phyloP scores from a whole-genome alignment of 2,797 vertebrate species.

The Sebastes wilsoni region DNA sequence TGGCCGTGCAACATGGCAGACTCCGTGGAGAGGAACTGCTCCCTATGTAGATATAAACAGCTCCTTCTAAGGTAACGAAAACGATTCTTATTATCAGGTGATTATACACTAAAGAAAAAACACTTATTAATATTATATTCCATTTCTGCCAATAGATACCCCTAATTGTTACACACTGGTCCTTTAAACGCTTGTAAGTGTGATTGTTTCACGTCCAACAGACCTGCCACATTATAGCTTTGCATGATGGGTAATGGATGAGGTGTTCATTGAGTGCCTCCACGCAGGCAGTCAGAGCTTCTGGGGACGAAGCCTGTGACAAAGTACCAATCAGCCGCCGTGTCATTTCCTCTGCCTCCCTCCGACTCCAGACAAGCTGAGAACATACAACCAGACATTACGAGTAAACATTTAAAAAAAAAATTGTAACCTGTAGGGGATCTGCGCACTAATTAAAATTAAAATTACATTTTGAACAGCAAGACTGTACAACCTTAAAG shows the following conservation, averaged over 20 bases:
- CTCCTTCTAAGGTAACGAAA: too few relatives aligned
- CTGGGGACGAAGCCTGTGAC: slow-evolving; percentile 45
- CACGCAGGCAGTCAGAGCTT: slow-evolving; percentile 62
- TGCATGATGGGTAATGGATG: slow-evolving; percentile 74
- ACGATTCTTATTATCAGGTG: too few relatives aligned
- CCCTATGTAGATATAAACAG: too few relatives aligned
- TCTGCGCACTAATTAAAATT: neutral
- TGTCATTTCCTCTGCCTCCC: slow-evolving; percentile 65
- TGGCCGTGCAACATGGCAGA: too few relatives aligned
- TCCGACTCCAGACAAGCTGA: slow-evolving; percentile 58
- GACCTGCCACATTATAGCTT: slow-evolving; percentile 81
- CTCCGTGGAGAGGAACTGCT: too few relatives aligned
- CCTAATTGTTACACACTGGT: too few relatives aligned
- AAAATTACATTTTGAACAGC: neutral
- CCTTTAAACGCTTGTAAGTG: neutral
- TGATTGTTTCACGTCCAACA: neutral
- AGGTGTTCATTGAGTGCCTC: slow-evolving; percentile 80
- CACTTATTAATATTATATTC: too few relatives aligned
- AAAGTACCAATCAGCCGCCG: slow-evolving; percentile 50
- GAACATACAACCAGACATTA: slow-evolving; percentile 1
- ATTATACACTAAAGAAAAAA: too few relatives aligned
- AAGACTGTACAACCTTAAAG: neutral
- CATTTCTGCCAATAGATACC: too few relatives aligned
- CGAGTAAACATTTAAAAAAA: neutral
- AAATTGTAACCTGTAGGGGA: neutral